A percentile compares a stretch with the other conserved stretches of the same genome.
phyloP scores from a whole-genome alignment of 1,140 invertebrate species.

The Brachionus koreanus region DNA sequence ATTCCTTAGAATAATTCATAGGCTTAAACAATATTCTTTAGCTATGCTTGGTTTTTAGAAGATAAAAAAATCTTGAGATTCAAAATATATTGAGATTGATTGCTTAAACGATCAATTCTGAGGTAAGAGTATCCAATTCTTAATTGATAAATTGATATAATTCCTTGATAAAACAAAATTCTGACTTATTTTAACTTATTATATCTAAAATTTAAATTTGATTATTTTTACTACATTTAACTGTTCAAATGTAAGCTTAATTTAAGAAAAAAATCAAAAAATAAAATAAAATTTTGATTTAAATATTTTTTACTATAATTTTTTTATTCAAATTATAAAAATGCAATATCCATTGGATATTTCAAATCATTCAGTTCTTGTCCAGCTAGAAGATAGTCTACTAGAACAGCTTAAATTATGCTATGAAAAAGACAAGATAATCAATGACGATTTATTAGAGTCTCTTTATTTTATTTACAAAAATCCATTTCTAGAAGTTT shows the following conservation, averaged over 20 bases:
- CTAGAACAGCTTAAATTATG: constrained; percentile 1
- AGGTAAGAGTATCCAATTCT: too few species aligned
- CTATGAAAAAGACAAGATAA: constrained; percentile 15
- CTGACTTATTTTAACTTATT: neutral
- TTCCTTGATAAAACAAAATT: too few species aligned
- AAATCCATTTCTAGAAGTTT: neutral
- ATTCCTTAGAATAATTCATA: too few species aligned
- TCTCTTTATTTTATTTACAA: constrained; percentile 40
- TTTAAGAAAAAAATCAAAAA: neutral
- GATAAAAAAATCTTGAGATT: too few species aligned
- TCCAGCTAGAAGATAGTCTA: neutral
- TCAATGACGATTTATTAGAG: constrained; percentile 37
- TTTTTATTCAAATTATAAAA: neutral
- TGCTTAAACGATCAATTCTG: too few species aligned
- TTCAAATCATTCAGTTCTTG: neutral
- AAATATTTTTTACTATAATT: neutral
- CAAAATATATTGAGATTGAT: too few species aligned
- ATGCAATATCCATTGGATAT: neutral
- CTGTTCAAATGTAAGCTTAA: neutral
- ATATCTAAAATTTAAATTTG: neutral
- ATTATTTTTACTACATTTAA: neutral
- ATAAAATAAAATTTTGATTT: neutral
- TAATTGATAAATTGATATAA: too few species aligned
- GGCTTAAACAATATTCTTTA: too few species aligned
- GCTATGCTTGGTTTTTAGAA: too few species aligned